Evolutionary conservation across 2,888 invertebrate species (phyloP).

Genomic region (Macroteleia sp.): DNA sequence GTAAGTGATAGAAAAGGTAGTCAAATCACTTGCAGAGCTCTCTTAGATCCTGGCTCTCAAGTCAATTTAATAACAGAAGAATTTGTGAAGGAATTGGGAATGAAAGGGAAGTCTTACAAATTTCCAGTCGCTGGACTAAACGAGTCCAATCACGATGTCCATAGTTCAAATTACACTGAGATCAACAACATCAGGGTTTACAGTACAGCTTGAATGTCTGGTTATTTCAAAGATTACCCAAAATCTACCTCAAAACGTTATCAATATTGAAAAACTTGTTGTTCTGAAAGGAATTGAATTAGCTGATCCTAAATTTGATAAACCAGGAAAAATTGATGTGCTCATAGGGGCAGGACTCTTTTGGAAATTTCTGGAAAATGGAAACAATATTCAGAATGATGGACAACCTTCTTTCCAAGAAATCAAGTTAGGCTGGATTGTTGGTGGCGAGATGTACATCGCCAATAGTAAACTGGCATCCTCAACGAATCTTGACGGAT

Average conservation of each 20-base stretch:
- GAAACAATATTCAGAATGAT: not conserved
- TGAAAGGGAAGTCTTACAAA: no score
- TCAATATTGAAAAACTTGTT: not conserved
- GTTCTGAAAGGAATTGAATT: constrained; percentile 7
- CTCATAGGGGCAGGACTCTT: constrained; percentile 21
- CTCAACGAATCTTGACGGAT: not conserved
- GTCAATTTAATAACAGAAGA: constrained; percentile 8
- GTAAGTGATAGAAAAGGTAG: constrained; percentile 4
- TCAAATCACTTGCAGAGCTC: constrained; percentile 1
- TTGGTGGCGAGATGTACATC: constrained; percentile 16
- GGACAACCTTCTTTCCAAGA: constrained; percentile 19
- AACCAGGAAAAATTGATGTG: constrained; percentile 17
- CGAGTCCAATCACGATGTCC: not conserved
- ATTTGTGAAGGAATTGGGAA: not conserved
- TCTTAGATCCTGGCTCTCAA: constrained; percentile 14
- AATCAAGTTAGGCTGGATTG: constrained; percentile 18
- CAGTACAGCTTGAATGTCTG: not conserved
- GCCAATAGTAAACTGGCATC: no score
- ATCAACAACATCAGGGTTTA: not conserved
- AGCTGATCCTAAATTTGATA: constrained; percentile 20
- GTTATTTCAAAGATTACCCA: not conserved
- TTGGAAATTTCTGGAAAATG: constrained; percentile 9
- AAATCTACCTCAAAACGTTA: not conserved
- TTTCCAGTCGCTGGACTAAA: constrained; percentile 8
- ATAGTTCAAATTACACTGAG: not conserved